phyloP scores from a whole-genome alignment of 1,140 invertebrate species.

The Globodera ellingtonae region DNA sequence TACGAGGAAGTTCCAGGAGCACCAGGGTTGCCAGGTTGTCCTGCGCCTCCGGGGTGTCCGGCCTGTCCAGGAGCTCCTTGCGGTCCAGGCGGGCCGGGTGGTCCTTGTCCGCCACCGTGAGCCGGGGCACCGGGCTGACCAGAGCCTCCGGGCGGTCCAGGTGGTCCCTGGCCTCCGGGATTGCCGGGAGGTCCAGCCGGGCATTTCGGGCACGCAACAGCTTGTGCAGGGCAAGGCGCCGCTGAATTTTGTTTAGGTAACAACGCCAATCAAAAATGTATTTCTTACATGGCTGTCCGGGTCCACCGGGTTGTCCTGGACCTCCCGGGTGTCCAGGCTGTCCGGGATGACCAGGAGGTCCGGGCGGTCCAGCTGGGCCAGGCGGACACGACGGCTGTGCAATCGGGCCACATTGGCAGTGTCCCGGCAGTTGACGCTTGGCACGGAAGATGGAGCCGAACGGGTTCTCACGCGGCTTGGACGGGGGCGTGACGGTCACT shows the following conservation, averaged over 20 bases:
- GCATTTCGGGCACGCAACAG: constrained; percentile 43
- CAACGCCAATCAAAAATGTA: constrained; percentile 16
- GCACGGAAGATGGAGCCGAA: constrained; percentile 51
- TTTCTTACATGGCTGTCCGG: constrained; percentile 53
- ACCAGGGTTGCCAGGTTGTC: constrained; percentile 39
- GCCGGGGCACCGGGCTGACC: constrained; percentile 53
- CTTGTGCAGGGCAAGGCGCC: constrained; percentile 13
- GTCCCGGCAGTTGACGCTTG: constrained; percentile 33
- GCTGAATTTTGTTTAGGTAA: not conserved
- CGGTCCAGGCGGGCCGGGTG: constrained; percentile 52
- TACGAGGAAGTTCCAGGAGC: not conserved
- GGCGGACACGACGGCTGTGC: constrained; percentile 2
- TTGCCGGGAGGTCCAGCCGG: constrained; percentile 46
- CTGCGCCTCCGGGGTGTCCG: constrained; percentile 43
- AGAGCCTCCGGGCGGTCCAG: constrained; percentile 47
- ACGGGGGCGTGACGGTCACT: constrained; percentile 46
- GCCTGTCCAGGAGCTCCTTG: constrained; percentile 49
- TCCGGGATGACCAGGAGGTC: constrained; percentile 54
- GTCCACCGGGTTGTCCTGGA: constrained; percentile 51
- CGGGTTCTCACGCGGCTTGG: constrained; percentile 49
- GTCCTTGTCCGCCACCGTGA: constrained; percentile 45
- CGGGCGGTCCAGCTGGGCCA: constrained; percentile 25
- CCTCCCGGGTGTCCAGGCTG: constrained; percentile 52
- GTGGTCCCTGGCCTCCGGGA: constrained; percentile 51
- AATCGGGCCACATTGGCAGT: constrained; percentile 37